Evolutionary conservation across 2,888 invertebrate genomes (phyloP), one percentile per base, ranked within the genome.

Genomic region (Gastracanthus pulcherrimus): DNA sequence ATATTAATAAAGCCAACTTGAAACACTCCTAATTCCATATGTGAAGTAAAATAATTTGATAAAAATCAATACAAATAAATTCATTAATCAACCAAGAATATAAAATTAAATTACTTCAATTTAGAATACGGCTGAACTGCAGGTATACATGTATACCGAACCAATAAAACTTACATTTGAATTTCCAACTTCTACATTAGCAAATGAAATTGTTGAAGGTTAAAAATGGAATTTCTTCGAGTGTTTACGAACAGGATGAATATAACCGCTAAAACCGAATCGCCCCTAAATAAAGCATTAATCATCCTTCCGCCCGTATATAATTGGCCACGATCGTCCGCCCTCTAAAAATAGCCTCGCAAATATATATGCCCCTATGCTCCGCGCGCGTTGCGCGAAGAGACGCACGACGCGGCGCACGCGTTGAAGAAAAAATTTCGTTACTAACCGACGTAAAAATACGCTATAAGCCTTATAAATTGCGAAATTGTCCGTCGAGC

Each of bases 271-370:
- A 75, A 51, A 75, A 75, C 6, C 13, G 29, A 75, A 80, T 76
- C 69, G 34, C 13, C 77, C 34, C 60, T 64, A 75, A 81, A 78
- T 81, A 81, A 70, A 69, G 38, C 74, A 78, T 82, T 82, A 71
- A 78, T 82, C 70, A 82, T 78, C 70, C 75, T 82, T 78, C 70
- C 78, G 70, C 55, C 26, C 69, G 81, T 51, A 13, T 70, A 71
- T 76, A 80, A 64, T 76, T 80, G 76, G 81, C 76, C 23, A 41
- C 76, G 55, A 58, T 72, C 71, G 31, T 67, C 45, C 31, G 34
- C 29, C 36, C 36, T 26, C 45, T 67, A 76, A 76, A 76, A 71
- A 81, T 81, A 76, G 36, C 48, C 4, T n/a, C 58, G 48, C 62
- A 36, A 69, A 79, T n/a, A 74, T 26, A 55, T 31, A 4, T 31